Percentiles rank a stretch among this genome's conserved stretches.
These are phyloP conservation scores for Drosophila littoralis DNA, from an alignment of 1,140 invertebrate genomes.

Conservation along the genomic window DNA sequence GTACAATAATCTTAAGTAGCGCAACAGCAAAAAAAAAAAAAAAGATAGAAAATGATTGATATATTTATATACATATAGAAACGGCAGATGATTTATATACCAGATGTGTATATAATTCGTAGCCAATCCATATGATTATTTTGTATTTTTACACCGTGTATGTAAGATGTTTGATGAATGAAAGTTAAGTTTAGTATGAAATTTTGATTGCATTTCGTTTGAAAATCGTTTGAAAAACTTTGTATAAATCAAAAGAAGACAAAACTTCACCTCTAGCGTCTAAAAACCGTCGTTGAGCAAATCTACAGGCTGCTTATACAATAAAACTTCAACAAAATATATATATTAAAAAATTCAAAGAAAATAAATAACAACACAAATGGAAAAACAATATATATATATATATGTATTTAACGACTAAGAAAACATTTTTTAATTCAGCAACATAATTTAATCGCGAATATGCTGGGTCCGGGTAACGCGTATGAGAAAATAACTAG, in stretches of 20 bases:
- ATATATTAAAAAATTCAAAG: slow-evolving; percentile 44
- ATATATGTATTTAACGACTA: slow-evolving; percentile 53
- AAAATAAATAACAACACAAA: slow-evolving; percentile 41
- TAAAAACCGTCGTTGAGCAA: slow-evolving; percentile 67
- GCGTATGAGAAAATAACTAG: slow-evolving; percentile 14
- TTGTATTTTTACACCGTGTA: slow-evolving; percentile 57
- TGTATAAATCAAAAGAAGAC: slow-evolving; percentile 67
- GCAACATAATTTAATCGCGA: slow-evolving; percentile 19
- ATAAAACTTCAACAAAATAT: slow-evolving; percentile 62
- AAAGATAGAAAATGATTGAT: slow-evolving; percentile 47
- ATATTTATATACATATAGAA: slow-evolving; percentile 47
- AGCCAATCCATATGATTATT: slow-evolving; percentile 20
- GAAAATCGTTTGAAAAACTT: slow-evolving; percentile 61
- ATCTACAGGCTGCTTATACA: slow-evolving; percentile 76
- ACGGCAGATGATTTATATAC: slow-evolving; percentile 25
- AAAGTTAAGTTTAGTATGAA: slow-evolving; percentile 38
- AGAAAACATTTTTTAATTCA: slow-evolving; percentile 61
- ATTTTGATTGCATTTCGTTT: slow-evolving; percentile 42
- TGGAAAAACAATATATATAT: neutral
- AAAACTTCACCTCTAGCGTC: slow-evolving; percentile 70
- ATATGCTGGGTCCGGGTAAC: slow-evolving; percentile 28
- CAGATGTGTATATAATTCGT: slow-evolving; percentile 26
- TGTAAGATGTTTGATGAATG: slow-evolving; percentile 46
- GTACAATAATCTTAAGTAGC: slow-evolving; percentile 79
- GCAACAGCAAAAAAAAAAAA: slow-evolving; percentile 23